phyloP scores from a whole-genome alignment of 1,140 invertebrate species.

The Lepidostoma basale region DNA sequence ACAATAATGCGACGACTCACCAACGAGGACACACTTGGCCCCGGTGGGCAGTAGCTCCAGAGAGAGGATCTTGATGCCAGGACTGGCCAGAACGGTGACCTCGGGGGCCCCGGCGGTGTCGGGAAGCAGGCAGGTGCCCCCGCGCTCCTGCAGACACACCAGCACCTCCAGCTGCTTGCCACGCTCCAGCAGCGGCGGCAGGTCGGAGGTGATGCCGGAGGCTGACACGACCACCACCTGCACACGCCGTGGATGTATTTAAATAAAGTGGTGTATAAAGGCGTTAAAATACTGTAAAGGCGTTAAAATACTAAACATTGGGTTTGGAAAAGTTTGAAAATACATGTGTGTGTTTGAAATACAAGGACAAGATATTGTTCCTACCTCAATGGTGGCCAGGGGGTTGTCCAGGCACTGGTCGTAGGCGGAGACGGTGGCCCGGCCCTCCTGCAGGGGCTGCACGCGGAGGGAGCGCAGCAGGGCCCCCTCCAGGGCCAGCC shows the following conservation, averaged over 20 bases:
- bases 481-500: constrained; percentile 2
- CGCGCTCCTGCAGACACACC: constrained; percentile 25
- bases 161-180: constrained; percentile 25
- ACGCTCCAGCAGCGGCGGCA: constrained; percentile 36
- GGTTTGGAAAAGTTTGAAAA: too few species aligned
- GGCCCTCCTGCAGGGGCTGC: constrained; percentile 31
- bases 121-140: constrained; percentile 8
- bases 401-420: constrained; percentile 38
- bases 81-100: background rate
- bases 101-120: constrained; percentile 23
- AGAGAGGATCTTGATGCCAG: constrained; percentile 16
- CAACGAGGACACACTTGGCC: constrained; percentile 25
- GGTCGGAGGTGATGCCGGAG: constrained; percentile 21
- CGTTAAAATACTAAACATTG: too few species aligned
- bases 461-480: constrained; percentile 20
- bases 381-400: background rate
- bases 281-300: too few species aligned
- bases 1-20: constrained; percentile 11
- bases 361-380: too few species aligned
- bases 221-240: constrained; percentile 32
- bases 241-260: background rate
- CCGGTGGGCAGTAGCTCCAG: background rate
- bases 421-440: constrained; percentile 7
- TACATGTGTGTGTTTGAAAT: too few species aligned
- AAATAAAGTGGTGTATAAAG: background rate